These are phyloP conservation scores for Crotalus helleri DNA, from an alignment of 2,113 vertebrate genomes.

Conservation along the genomic window DNA sequence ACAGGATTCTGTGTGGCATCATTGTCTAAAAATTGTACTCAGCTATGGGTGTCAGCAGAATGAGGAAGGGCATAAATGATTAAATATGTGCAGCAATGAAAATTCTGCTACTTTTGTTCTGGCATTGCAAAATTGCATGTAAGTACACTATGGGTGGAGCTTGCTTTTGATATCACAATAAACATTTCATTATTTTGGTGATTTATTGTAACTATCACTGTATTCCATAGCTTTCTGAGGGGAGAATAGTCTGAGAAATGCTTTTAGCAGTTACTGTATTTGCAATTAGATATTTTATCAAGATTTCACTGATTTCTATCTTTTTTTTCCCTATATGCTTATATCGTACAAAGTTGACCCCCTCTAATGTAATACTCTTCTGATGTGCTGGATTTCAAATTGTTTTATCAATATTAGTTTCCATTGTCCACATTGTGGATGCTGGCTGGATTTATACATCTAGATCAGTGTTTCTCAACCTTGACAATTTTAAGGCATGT, in stretches of 20 bases:
- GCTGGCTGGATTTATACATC: neutral
- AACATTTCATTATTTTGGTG: neutral
- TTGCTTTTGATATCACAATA: neutral
- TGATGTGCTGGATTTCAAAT: neutral
- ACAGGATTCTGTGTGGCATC: neutral
- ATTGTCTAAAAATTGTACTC: neutral
- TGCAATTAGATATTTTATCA: neutral
- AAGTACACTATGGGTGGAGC: neutral
- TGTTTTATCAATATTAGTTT: neutral
- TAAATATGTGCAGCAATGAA: neutral
- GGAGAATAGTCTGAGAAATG: neutral
- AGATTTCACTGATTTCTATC: neutral
- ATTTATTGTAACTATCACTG: neutral
- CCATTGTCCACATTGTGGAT: neutral
- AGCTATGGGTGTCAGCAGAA: neutral
- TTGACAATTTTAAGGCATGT: no score
- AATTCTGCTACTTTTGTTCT: neutral
- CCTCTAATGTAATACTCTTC: neutral
- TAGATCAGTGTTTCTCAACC: neutral
- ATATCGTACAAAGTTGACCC: neutral
- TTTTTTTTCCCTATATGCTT: neutral
- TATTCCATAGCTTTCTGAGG: neutral
- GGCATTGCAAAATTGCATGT: neutral
- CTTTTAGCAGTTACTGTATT: neutral
- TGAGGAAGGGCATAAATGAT: neutral